A percentile compares a stretch with the other conserved stretches of the same genome.
These are phyloP conservation scores for Zaprionus tsacasi DNA, from an alignment of 1,140 invertebrate genomes.

Conservation along the genomic window DNA sequence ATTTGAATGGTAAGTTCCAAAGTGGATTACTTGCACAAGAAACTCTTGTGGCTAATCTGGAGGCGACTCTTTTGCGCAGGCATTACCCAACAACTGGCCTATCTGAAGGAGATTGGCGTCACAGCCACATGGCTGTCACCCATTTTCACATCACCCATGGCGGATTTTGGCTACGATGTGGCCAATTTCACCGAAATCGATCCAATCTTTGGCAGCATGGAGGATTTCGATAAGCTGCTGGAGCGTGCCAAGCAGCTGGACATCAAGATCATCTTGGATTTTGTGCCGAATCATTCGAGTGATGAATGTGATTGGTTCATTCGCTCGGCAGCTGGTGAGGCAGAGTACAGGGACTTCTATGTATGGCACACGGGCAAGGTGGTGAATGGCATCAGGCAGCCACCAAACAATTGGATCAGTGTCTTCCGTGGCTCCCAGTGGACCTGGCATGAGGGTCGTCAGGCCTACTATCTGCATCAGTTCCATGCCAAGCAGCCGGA, in stretches of 20 bases:
- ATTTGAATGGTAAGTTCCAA: slow-evolving; percentile 86
- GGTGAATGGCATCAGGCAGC: slow-evolving; percentile 84
- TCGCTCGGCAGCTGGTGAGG: slow-evolving; percentile 86
- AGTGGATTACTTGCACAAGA: fast-evolving
- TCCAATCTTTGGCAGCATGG: slow-evolving; percentile 88
- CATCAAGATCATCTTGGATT: slow-evolving; percentile 92
- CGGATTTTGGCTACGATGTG: slow-evolving; percentile 88
- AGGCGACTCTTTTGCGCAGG: slow-evolving; percentile 82
- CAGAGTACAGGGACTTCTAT: slow-evolving; percentile 88
- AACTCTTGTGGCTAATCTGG: too few species aligned
- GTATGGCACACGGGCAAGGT: slow-evolving; percentile 87
- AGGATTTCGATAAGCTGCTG: slow-evolving; percentile 89
- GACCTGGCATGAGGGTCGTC: slow-evolving; percentile 88
- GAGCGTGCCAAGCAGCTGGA: slow-evolving; percentile 85
- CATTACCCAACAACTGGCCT: slow-evolving; percentile 87
- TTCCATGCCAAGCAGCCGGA: slow-evolving; percentile 90
- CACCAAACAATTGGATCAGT: slow-evolving; percentile 89
- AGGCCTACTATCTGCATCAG: slow-evolving; percentile 91
- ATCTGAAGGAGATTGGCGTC: slow-evolving; percentile 88
- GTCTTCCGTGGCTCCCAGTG: slow-evolving; percentile 89
- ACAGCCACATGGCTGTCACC: slow-evolving; percentile 88
- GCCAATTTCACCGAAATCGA: slow-evolving; percentile 87
- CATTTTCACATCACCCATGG: slow-evolving; percentile 87
- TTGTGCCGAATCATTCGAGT: slow-evolving; percentile 93
- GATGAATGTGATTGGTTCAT: slow-evolving; percentile 90